Evolutionary conservation across 2,113 vertebrate species (phyloP), one percentile per base, ranked within the genome.

Genomic region (Collichthys lucidus): DNA sequence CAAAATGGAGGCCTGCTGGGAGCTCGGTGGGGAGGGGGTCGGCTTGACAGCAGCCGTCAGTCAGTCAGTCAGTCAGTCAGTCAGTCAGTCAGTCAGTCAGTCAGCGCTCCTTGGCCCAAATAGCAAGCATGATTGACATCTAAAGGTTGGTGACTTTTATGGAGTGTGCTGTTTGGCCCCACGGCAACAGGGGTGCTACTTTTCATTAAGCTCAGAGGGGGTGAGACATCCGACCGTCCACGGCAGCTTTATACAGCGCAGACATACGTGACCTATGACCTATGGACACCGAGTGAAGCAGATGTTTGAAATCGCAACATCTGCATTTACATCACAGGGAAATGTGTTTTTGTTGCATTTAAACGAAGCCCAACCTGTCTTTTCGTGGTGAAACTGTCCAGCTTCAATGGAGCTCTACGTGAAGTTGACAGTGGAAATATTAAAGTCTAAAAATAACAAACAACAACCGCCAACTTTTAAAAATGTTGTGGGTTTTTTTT

Each of bases 101-200:
- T 85, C 92, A 82, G 61, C 62, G 72, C 67, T 86, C 49, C 16
- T 17, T 88, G 87, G 80, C 89, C 92, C 79, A 90, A 74, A 85
- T 90, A 90, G 46, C 68, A 85, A n/a, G 53, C 22, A 57, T 92
- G 90, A 93, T 82, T 92, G 90, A 87, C 88, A 90, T 78, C 57
- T 84, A 72, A 88, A 86, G 75, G 87, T 85, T 91, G 82, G 61
- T 86, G 88, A 85, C 85, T 93, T 92, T 91, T 77, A 86, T 80
- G 65, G 86, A 87, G 86, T 57, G 64, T 83, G 72, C 59, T 83
- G 65, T 77, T 89, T 57, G 80, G n/a, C 84, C 63, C 29, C 3
- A 40, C 1, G 56, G 89, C 66, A 65, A 22, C 46, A 78, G 20
- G 68, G 64, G 53, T 81, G 87, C 85, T 90, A 57, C 78, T 86